These are phyloP conservation scores for Leucopsar rothschildi DNA, from an alignment of 2,113 vertebrate genomes.

Conservation along the genomic window DNA sequence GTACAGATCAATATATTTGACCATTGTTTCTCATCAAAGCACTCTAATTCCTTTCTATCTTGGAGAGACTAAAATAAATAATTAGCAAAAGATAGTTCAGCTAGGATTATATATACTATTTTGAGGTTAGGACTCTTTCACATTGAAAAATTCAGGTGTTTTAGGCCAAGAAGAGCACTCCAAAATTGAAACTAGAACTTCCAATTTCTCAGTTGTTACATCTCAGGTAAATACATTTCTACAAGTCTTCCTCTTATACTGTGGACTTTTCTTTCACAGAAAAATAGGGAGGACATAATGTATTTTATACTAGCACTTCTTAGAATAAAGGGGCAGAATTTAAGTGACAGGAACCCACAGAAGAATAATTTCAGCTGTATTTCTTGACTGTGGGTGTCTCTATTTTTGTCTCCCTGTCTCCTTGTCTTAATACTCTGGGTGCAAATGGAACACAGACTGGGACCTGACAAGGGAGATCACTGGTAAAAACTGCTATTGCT, in stretches of 20 bases:
- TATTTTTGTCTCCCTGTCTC: background rate
- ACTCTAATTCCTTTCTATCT: conserved; percentile 63
- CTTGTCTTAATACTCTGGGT: background rate
- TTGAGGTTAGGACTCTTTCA: conserved; percentile 19
- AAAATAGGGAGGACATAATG: background rate
- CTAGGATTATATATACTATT: conserved; percentile 26
- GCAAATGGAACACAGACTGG: background rate
- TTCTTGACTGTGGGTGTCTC: background rate
- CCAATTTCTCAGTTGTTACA: background rate
- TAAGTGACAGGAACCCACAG: background rate
- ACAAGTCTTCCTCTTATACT: background rate
- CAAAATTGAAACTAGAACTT: background rate
- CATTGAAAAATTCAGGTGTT: background rate
- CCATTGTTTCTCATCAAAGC: conserved; percentile 62
- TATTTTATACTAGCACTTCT: background rate
- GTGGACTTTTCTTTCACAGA: background rate
- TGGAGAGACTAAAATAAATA: conserved; percentile 23
- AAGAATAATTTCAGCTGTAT: background rate
- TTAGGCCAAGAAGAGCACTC: background rate
- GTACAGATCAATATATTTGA: conserved; percentile 45
- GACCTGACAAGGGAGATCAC: background rate
- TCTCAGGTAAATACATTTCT: background rate
- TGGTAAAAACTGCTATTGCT: background rate
- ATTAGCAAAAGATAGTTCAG: conserved; percentile 27
- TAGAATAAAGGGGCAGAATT: background rate